Evolutionary conservation across 2,797 vertebrate genomes (phyloP).

Genomic region (Platalea minor): DNA sequence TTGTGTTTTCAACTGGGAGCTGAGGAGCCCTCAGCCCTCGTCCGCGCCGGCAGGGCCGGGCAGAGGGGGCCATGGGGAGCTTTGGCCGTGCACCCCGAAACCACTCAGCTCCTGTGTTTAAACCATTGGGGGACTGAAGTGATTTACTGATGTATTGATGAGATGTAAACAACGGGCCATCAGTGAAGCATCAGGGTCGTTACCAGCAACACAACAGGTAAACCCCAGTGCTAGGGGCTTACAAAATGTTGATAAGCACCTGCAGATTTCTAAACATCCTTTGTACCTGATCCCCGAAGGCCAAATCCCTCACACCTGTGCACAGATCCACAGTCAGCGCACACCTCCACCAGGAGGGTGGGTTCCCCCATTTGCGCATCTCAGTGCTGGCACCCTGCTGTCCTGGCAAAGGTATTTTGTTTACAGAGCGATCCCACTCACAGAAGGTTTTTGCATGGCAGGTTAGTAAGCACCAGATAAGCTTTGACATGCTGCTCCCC

Average conservation of each 20-base stretch:
- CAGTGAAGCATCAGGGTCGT: neutral
- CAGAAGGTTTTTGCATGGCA: neutral
- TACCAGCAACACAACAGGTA: neutral
- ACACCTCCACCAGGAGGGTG: neutral
- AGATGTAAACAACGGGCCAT: neutral
- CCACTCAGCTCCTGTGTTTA: neutral
- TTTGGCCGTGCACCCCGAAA: neutral
- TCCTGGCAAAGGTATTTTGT: neutral
- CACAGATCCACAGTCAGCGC: neutral
- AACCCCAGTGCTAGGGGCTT: neutral
- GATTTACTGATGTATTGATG: neutral
- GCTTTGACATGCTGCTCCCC: neutral
- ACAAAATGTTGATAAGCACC: neutral
- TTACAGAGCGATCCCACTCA: neutral
- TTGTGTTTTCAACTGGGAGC: neutral
- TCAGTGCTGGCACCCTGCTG: neutral
- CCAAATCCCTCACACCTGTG: neutral
- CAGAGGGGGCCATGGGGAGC: too few relatives aligned
- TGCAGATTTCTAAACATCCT: neutral
- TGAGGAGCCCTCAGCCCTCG: neutral
- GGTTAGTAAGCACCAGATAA: neutral
- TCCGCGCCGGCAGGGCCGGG: neutral
- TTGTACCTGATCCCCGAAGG: neutral
- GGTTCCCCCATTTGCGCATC: neutral
- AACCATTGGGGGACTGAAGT: neutral